phyloP scores from a whole-genome alignment of 2,113 vertebrate species.

The Desmodus rotundus region DNA sequence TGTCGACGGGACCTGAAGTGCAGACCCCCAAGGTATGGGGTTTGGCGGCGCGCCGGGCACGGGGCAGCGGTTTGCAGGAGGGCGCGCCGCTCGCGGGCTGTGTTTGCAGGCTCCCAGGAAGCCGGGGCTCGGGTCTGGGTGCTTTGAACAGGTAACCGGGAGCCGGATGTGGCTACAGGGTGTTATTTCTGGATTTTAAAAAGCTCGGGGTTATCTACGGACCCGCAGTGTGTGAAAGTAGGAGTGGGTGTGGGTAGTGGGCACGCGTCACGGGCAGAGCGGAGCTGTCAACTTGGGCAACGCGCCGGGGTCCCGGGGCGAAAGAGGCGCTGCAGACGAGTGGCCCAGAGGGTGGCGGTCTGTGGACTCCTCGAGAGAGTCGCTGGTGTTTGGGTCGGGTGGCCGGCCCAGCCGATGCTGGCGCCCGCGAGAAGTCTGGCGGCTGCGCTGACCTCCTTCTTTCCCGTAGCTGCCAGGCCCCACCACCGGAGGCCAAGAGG shows the following conservation, averaged over 20 bases:
- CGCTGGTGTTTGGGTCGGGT: background rate
- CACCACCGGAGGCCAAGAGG: background rate
- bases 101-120: background rate
- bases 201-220: background rate
- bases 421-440: constrained; percentile 7
- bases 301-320: background rate
- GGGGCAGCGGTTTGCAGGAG: background rate
- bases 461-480: constrained; percentile 22
- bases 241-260: background rate
- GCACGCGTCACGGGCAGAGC: background rate
- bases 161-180: background rate
- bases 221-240: background rate
- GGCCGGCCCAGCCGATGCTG: background rate
- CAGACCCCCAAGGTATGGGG: constrained; percentile 74
- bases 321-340: background rate
- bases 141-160: background rate
- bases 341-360: background rate
- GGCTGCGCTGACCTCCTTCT: background rate
- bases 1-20: constrained; percentile 66
- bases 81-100: background rate
- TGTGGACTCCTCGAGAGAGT: background rate
- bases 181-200: background rate
- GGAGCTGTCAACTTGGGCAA: constrained; percentile 39
- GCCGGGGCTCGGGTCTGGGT: background rate
- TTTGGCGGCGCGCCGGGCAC: background rate